These are phyloP conservation scores for Xenopus laevis DNA, from an alignment of 2,113 vertebrate genomes.

Conservation along the genomic window DNA sequence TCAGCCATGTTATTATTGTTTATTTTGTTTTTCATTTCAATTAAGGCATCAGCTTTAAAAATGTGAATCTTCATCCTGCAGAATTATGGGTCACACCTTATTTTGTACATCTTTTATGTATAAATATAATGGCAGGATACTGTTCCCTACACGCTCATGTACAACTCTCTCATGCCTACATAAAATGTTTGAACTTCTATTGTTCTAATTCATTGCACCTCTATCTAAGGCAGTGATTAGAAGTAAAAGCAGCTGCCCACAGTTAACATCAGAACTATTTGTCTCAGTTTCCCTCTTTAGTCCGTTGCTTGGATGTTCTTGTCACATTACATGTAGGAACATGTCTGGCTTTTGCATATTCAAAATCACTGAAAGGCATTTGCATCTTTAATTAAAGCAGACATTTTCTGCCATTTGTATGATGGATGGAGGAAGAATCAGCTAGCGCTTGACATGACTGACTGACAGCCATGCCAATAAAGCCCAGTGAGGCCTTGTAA, in stretches of 20 bases:
- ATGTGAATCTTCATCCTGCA: too few relatives aligned
- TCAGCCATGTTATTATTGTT: too few relatives aligned
- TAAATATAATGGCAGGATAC: too few relatives aligned
- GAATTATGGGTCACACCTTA: too few relatives aligned
- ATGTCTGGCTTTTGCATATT: conserved; percentile 4
- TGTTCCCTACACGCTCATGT: too few relatives aligned
- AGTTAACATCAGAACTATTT: background rate
- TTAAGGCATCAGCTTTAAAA: too few relatives aligned
- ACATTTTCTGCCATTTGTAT: conserved; percentile 15
- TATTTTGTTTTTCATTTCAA: too few relatives aligned
- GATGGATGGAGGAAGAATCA: conserved; percentile 35
- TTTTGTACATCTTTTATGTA: too few relatives aligned
- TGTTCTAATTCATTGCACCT: too few relatives aligned
- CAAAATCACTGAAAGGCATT: conserved; percentile 16
- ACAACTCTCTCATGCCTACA: too few relatives aligned
- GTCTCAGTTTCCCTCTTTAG: background rate
- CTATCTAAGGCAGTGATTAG: background rate
- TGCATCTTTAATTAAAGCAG: background rate
- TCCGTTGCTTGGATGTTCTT: conserved; percentile 1
- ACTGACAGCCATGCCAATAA: conserved; percentile 7
- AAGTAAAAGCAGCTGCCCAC: background rate
- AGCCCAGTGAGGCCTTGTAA: background rate
- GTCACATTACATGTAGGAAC: background rate
- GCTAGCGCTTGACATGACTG: background rate
- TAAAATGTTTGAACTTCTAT: too few relatives aligned